A percentile compares a stretch with the other conserved stretches of the same genome.
Evolutionary conservation across 2,113 vertebrate genomes (phyloP).

Genomic region (Pholis gunnellus): DNA sequence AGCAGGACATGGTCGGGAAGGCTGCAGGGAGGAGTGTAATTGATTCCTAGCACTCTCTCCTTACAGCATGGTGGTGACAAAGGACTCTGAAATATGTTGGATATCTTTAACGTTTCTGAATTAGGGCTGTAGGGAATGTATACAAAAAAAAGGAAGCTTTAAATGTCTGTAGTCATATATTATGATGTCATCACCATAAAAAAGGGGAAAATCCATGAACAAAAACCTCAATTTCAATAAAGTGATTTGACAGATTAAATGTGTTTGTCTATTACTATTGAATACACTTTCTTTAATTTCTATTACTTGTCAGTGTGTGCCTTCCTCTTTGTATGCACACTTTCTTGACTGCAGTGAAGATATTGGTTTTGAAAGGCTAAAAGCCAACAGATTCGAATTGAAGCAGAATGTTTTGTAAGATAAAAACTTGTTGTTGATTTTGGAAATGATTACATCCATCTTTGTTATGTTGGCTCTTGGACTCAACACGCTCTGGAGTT

Average conservation of each 20-base stretch:
- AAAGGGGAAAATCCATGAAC: too few species aligned
- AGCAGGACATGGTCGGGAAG: constrained; percentile 55
- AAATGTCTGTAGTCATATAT: neutral
- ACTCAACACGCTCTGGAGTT: neutral
- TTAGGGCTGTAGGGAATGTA: neutral
- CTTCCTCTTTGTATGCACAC: too few species aligned
- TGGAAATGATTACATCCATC: too few species aligned
- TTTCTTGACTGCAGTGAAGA: neutral
- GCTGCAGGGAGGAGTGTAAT: constrained; percentile 71
- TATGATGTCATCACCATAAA: neutral
- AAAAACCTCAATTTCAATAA: too few species aligned
- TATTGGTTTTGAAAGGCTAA: neutral
- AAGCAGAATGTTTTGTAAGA: neutral
- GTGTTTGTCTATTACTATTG: too few species aligned
- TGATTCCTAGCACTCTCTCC: constrained; percentile 67
- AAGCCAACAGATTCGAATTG: too few species aligned
- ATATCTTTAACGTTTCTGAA: constrained; percentile 27
- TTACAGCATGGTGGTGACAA: constrained; percentile 35
- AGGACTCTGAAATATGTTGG: constrained; percentile 1
- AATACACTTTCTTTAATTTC: too few species aligned
- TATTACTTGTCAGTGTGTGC: too few species aligned
- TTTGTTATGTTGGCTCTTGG: neutral
- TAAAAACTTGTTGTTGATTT: too few species aligned
- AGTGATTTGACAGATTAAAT: too few species aligned
- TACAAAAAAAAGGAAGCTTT: neutral